Base-by-base conservation (phyloP, 2,113 vertebrate species). In the Heptranchias perlo region DNA sequence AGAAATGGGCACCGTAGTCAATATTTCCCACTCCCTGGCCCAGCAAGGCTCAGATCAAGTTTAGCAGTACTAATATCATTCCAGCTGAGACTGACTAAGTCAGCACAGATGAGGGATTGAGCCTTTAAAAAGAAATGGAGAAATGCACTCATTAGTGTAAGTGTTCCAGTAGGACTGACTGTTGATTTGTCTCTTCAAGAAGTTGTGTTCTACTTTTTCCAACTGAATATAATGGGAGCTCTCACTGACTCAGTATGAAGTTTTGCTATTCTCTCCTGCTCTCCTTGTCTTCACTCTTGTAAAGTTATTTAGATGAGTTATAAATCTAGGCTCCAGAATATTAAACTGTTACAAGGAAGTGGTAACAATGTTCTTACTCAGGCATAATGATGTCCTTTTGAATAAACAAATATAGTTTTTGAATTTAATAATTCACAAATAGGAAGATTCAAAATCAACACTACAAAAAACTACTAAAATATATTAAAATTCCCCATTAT, bases 321-420 rank as follows among this genome's bases (percentile, higher is more conserved):
- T 31, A 89, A 65, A 65, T 28, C 25, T 69, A 47, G 16, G 18
- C n/a, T 61, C 52, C 35, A 92, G 39, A 44, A 65, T 94, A 44
- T 94, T 94, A 94, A 54, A 54, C 47, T 44, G 52, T 54, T 49
- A 89, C 35, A 31, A 25, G 35, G n/a, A 87, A 87, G 44, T 35
- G 58, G 47, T 58, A 58, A 93, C 28, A 93, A 93, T 95, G 44
- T 95, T 95, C 44, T 69, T 44, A 47, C n/a, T 94, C 86, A 31
- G 28, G 84, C 44, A 47, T n/a, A n/a, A n/a, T n/a, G n/a, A n/a
- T n/a, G n/a, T n/a, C n/a, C n/a, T n/a, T 54, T 58, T 91, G 10
- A 91, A 58, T 31, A 76, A 35, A 76, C n/a, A 76, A 2, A 31
- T 23, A 65, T 3, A 61, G 52, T 61, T 91, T 91, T 91, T 91